A percentile compares a stretch with the other conserved stretches of the same genome.
These are phyloP conservation scores for Diprion similis DNA, from an alignment of 1,140 invertebrate genomes.

Conservation along the genomic window DNA sequence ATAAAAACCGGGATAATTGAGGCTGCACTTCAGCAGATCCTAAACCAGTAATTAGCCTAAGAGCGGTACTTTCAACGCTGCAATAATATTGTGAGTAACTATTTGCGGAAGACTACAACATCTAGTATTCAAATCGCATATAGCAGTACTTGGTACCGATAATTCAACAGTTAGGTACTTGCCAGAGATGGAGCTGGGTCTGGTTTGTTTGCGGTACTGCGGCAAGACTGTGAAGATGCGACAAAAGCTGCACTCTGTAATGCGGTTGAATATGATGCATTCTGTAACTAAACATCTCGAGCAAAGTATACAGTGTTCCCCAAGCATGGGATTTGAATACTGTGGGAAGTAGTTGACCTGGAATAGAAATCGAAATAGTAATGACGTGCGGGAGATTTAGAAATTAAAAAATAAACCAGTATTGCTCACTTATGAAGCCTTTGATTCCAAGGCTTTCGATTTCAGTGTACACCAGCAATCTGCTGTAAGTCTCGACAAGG, in stretches of 20 bases:
- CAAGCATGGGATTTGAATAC: constrained; percentile 93
- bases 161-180: constrained; percentile 41
- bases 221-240: constrained; percentile 87
- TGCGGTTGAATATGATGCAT: constrained; percentile 96
- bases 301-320: constrained; percentile 91
- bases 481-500: constrained; percentile 92
- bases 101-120: too few species aligned
- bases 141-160: not conserved
- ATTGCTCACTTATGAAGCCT: constrained; percentile 88
- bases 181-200: constrained; percentile 92
- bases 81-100: constrained; percentile 39
- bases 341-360: constrained; percentile 85
- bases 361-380: constrained; percentile 34
- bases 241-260: constrained; percentile 90
- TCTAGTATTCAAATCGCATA: constrained; percentile 4
- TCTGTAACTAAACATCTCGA: constrained; percentile 97
- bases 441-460: constrained; percentile 97
- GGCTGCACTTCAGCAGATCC: constrained; percentile 92
- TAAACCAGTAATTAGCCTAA: constrained; percentile 89
- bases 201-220: constrained; percentile 93
- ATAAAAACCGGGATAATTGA: constrained; percentile 85
- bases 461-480: constrained; percentile 93
- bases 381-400: not conserved
- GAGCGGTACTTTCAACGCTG: constrained; percentile 91
- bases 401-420: constrained; percentile 19